Base-by-base conservation (phyloP, 2,797 vertebrate species). In the Triplophysa bombifrons region DNA sequence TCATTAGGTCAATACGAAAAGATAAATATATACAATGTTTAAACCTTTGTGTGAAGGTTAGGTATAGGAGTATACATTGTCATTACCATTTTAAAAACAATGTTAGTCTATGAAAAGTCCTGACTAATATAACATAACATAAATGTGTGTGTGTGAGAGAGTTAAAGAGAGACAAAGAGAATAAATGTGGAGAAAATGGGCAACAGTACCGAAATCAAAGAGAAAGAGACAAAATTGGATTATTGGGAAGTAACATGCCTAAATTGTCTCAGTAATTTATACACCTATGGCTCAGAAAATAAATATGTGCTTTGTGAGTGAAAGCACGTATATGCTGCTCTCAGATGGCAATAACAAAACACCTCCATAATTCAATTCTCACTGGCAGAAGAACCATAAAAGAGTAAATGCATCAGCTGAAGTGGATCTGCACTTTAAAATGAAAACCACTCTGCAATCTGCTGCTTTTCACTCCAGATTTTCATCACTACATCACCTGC, bases 331-430 rank as follows among this genome's bases (percentile, higher is more conserved):
- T 55, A 74, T 63, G 69, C 46, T 30, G 20, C 34, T 78, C 69
- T 71, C 74, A 64, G 34, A 74, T 79, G 65, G 64, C 76, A 74
- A 74, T 82, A 82, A 71, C 67, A 77, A 82, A 77, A 60, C 61
- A 50, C 61, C 41, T 61, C 44, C 19, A 67, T 78, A 78, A 78
- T 78, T 60, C 69, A 82, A 19, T 78, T 61, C 75, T 51, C 44
- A 19, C 55, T 61, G 64, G 30, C 38, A 73, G 44, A 69, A 55
- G 48, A 38, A 66, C 34, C 67, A 72, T 66, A 67, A 67, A 60
- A 25, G 17, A 78, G 77, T 78, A 82, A 76, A 56, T 50, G 44
- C 34, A 74, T 67, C 17, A 30, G 66, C 48, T 77, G 46, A 51
- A 48, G 70, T 69, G 48, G 55, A 38, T 34, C 19, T 61, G n/a